Evolutionary conservation across 30 jellyfish, hydroid and myxozoan species (phyloP), one percentile per base, ranked within the genome.

Genomic region (Euphysa ruthae): DNA sequence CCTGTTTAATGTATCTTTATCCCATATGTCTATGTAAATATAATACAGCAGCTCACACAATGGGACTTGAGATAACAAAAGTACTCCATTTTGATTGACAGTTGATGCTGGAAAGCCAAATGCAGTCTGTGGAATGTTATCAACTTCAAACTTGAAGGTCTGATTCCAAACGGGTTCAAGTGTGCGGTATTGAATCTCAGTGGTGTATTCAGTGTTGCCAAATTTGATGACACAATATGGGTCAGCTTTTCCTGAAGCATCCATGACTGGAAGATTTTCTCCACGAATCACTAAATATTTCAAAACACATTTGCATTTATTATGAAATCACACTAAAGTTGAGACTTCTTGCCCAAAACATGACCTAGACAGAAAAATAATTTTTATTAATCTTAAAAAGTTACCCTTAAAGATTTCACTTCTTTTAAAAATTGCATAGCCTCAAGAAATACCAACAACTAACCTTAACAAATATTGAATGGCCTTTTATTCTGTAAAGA

Each of bases 21-120:
- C 95, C 95, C 95, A 84, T 4, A 84, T 65, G 66, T 84, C 95
- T 69, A 84, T 84, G n/a, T 42, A 57, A 13, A 77, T 54, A 51
- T 58, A 84, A 29, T 77, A 84, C 43, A 71, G 43, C 77, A 84
- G 71, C 23, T 84, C 93, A 61, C 95, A 84, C 1, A 84, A 61
- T 4, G 95, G 95, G 14, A 70, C 66, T 70, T 70, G 83, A 4
- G 80, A 43, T 31, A 68, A 51, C 61, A 43, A 51, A 1, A 83
- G 69, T 29, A 62, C 31, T 0, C 82, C 77, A 20, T 38, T 74
- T 12, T 58, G 33, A 26, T 82, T 76, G 28, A 46, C 63, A 0
- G 91, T 57, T 27, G 51, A 19, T 7, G 79, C 14, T 35, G 89
- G 84, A 18, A 82, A 87, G 35, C 88, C 61, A 49, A 77, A 69